Evolutionary conservation across 1,140 invertebrate genomes (phyloP).

Genomic region (Harpegnathos saltator): DNA sequence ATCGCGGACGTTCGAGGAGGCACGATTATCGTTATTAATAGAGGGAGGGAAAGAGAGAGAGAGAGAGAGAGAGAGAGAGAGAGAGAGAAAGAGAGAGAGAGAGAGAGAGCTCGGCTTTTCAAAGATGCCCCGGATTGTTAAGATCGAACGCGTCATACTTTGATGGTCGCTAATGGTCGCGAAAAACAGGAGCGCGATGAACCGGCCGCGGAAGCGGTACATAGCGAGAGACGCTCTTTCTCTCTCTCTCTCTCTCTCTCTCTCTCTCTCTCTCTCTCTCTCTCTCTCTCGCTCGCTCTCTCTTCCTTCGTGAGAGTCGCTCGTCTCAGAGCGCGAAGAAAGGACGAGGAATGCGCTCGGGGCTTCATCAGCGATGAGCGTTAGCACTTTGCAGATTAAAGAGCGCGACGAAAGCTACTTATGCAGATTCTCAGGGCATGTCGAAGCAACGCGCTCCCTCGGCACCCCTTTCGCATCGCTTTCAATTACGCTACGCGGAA

Average conservation of each 20-base stretch:
- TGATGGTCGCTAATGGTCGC: slow-evolving; percentile 48
- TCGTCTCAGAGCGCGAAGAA: no score
- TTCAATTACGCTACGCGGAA: neutral
- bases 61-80: no score
- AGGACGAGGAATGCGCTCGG: slow-evolving; percentile 21
- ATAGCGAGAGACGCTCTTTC: neutral
- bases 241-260: no score
- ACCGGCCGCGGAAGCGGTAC: neutral
- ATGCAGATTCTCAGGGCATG: neutral
- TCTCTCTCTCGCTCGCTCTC: no score
- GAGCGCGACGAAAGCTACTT: neutral
- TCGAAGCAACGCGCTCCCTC: neutral
- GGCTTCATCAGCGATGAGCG: slow-evolving; percentile 23
- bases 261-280: no score
- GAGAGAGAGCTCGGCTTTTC: slow-evolving; percentile 36
- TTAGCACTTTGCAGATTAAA: slow-evolving; percentile 31
- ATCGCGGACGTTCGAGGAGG: neutral
- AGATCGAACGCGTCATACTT: slow-evolving; percentile 50
- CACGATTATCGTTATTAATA: slow-evolving; percentile 54
- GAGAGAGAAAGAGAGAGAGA: no score
- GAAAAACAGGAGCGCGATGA: neutral
- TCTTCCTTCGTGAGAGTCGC: no score
- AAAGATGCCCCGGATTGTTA: slow-evolving; percentile 36
- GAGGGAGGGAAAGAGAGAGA: no score
- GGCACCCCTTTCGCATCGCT: neutral